phyloP scores from a whole-genome alignment of 1,140 invertebrate genomes.

The Cydia strobilella region DNA sequence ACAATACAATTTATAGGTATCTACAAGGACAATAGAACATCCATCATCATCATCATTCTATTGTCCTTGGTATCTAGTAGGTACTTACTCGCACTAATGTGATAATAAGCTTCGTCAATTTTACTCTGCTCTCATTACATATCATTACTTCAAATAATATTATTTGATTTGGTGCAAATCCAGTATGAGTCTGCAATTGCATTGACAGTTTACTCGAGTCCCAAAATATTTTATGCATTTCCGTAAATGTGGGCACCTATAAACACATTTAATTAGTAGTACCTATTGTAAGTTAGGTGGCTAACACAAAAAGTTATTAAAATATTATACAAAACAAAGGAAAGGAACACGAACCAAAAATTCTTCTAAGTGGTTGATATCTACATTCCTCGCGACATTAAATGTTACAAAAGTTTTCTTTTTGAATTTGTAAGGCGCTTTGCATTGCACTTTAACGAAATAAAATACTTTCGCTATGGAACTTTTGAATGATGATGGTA shows the following conservation, averaged over 20 bases:
- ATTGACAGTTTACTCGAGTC: slow-evolving; percentile 47
- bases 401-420: slow-evolving; percentile 47
- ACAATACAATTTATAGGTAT: no score
- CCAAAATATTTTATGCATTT: slow-evolving; percentile 53
- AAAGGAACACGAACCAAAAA: slow-evolving; percentile 49
- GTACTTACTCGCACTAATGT: slow-evolving; percentile 58
- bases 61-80: no score
- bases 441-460: slow-evolving; percentile 51
- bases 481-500: slow-evolving; percentile 62
- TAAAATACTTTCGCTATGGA: slow-evolving; percentile 63
- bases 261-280: slow-evolving; percentile 29
- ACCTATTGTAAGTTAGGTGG: neutral
- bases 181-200: slow-evolving; percentile 60
- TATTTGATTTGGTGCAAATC: slow-evolving; percentile 56
- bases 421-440: slow-evolving; percentile 44
- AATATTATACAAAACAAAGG: slow-evolving; percentile 21
- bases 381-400: slow-evolving; percentile 51
- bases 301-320: slow-evolving; percentile 21
- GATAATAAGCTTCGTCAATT: slow-evolving; percentile 54
- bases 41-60: no score
- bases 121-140: slow-evolving; percentile 57
- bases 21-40: no score
- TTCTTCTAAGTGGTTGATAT: slow-evolving; percentile 56
- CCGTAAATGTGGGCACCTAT: slow-evolving; percentile 54
- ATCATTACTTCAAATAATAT: slow-evolving; percentile 61